These are phyloP conservation scores for Alauda arvensis DNA, from an alignment of 2,797 vertebrate genomes.

Conservation along the genomic window DNA sequence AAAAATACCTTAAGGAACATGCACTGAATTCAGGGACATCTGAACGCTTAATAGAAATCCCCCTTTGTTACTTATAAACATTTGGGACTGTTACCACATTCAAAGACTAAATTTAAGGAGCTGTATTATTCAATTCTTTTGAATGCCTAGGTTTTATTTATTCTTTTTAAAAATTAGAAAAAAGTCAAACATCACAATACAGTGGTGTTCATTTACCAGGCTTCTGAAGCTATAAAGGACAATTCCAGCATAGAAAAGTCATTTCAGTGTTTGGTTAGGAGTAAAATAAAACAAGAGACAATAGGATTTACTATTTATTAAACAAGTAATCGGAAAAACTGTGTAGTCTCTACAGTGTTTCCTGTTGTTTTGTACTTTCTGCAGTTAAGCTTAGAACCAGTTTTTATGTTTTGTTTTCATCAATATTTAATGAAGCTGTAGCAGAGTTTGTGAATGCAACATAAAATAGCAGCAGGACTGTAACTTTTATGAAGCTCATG, in stretches of 20 bases:
- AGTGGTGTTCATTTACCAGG: background rate
- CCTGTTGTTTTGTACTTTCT: background rate
- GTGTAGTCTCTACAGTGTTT: background rate
- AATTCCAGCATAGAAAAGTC: background rate
- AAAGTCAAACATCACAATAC: background rate
- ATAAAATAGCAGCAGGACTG: background rate
- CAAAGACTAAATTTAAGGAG: background rate
- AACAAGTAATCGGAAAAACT: background rate
- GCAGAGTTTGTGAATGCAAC: background rate
- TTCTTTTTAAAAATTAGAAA: accelerated
- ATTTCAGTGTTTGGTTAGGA: background rate
- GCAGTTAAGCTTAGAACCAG: background rate
- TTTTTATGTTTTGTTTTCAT: background rate
- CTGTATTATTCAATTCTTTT: background rate
- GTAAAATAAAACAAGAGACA: background rate
- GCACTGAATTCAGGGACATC: background rate
- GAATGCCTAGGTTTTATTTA: background rate
- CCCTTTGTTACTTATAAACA: background rate
- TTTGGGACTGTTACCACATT: background rate
- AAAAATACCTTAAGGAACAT: background rate
- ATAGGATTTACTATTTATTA: background rate
- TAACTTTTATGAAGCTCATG: background rate
- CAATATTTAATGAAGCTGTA: background rate
- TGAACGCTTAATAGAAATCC: background rate
- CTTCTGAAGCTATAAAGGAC: background rate